Conservation (phyloP, 2,113 vertebrate species). For the Pseudonaja textilis region DNA sequence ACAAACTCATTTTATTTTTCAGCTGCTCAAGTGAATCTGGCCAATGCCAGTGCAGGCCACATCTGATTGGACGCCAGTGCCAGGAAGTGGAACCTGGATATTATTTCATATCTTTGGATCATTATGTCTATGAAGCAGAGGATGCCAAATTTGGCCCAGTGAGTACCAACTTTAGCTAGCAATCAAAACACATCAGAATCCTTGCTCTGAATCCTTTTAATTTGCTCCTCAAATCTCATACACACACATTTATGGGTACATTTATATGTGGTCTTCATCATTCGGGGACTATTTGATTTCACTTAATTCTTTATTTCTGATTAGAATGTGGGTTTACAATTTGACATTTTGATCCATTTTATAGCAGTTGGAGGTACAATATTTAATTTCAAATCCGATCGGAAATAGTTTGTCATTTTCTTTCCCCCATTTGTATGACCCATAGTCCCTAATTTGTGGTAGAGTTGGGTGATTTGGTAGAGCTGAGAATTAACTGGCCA, state of each 20-base stretch:
- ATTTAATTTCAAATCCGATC: background rate
- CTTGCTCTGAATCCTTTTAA: background rate
- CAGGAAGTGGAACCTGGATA: constrained; percentile 91
- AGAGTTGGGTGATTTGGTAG: background rate
- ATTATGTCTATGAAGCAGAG: constrained; percentile 95
- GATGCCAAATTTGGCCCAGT: constrained; percentile 88
- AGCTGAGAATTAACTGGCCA: background rate
- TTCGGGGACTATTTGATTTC: background rate
- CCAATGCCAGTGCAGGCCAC: constrained; percentile 86
- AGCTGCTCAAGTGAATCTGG: constrained; percentile 89
- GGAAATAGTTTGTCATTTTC: background rate
- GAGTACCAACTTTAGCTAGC: constrained; percentile 62
- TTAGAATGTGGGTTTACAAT: background rate
- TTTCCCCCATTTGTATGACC: background rate
- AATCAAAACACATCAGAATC: constrained; percentile 8
- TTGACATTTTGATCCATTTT: background rate
- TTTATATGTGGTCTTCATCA: background rate
- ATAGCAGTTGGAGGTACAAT: background rate
- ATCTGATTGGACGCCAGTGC: constrained; percentile 92
- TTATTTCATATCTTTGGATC: constrained; percentile 91
- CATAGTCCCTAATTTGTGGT: background rate
- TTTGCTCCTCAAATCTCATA: background rate
- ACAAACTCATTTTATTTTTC: constrained; percentile 32
- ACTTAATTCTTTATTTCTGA: background rate
- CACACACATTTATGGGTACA: background rate